These are phyloP conservation scores for Xestia c-nigrum DNA, from an alignment of 2,888 invertebrate species.

Conservation along the genomic window DNA sequence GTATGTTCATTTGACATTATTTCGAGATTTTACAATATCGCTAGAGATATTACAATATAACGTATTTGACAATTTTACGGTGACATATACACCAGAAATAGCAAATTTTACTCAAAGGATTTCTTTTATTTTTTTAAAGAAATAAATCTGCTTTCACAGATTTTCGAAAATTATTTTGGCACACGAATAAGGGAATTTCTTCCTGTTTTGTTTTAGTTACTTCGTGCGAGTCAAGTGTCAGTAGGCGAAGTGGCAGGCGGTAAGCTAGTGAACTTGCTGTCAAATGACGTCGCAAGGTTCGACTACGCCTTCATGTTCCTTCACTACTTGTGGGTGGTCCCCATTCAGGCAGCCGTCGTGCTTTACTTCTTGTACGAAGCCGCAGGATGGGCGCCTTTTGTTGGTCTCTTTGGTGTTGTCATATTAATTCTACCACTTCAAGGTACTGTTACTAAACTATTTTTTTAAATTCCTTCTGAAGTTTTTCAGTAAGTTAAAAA, in stretches of 20 bases:
- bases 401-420: constrained; percentile 86
- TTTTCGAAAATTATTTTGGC: too few relatives aligned
- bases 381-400: constrained; percentile 83
- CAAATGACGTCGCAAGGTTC: constrained; percentile 95
- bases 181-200: not conserved
- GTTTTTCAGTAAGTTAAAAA: not conserved
- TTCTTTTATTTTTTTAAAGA: too few relatives aligned
- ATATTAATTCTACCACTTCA: constrained; percentile 90
- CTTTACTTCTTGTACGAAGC: constrained; percentile 81
- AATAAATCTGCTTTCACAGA: too few relatives aligned
- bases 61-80: too few relatives aligned
- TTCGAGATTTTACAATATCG: too few relatives aligned
- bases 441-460: constrained; percentile 70
- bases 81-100: too few relatives aligned
- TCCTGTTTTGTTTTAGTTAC: constrained; percentile 88
- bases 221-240: constrained; percentile 93
- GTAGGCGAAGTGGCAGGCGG: constrained; percentile 93
- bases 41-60: too few relatives aligned
- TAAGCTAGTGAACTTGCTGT: constrained; percentile 95
- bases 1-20: too few relatives aligned
- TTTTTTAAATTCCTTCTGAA: not conserved
- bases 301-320: constrained; percentile 93
- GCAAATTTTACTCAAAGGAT: too few relatives aligned
- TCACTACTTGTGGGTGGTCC: constrained; percentile 95
- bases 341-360: constrained; percentile 92